Base-by-base conservation (phyloP, 2,113 vertebrate genomes). In the Meleagris gallopavo region DNA sequence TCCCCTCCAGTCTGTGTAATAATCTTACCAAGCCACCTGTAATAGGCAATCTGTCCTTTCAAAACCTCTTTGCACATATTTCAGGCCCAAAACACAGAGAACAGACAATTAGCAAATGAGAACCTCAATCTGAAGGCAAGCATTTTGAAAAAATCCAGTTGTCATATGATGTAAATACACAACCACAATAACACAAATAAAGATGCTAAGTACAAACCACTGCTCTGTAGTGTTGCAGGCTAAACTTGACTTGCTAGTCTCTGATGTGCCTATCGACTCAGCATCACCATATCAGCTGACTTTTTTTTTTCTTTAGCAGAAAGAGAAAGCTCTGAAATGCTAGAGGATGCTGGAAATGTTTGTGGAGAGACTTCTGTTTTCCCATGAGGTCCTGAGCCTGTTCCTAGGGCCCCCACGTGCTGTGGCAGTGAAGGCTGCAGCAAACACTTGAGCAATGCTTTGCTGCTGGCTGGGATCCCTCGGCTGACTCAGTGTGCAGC, bases 191-290 rank as follows among this genome's bases (percentile, higher is more conserved):
- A 55, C n/a, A 46, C 15, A 64, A 74, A 9, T 48, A 38, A n/a
- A 48, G 78, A 85, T n/a, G 60, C 29, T 21, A 50, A 85, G 70
- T 60, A 75, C 73, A 94, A 93, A 83, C 54, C 43, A 82, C 41
- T 2, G 7, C 67, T 64, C 57, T 83, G 69, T 22, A 15, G 61
- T 30, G 57, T 16, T 83, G 72, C 83, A 88, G 75, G 88, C 83
- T 83, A 27, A 94, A 94, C 89, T 87, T 0, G 41, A 87, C 78
- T 89, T 95, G 86, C 89, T 65, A 43, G 78, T 64, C 74, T 66
- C 41, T 2, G n/a, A 27, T 43, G 27, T 52, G 41, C 65, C 54
- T 87, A 41, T 66, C 3, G 0, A n/a, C 74, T 75, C 64, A 73
- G 45, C 34, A 21, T 27, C 64, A 58, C 67, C 2, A 1, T 72